Percentiles rank a stretch among this genome's conserved stretches.
These are phyloP conservation scores for Xestia xanthographa DNA, from an alignment of 2,888 invertebrate genomes.

Conservation along the genomic window DNA sequence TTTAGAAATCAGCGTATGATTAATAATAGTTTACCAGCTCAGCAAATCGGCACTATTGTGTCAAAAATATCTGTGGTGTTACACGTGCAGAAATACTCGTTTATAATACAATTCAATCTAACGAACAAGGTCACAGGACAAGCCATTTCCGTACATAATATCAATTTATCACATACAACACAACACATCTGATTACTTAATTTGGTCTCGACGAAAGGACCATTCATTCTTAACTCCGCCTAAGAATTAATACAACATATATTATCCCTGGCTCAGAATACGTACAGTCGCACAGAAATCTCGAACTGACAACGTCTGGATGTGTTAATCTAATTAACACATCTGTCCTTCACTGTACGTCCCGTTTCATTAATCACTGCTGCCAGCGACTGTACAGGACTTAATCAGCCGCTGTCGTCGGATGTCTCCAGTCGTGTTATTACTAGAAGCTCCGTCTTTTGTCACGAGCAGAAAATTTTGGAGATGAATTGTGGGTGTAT, in stretches of 20 bases:
- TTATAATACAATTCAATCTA: slow-evolving; percentile 11
- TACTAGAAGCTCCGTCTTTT: slow-evolving; percentile 63
- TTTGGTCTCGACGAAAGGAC: slow-evolving; percentile 47
- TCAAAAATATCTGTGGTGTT: not conserved
- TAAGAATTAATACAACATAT: slow-evolving; percentile 69
- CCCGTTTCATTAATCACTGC: slow-evolving; percentile 82
- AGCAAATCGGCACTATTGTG: not conserved
- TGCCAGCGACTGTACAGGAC: slow-evolving; percentile 67
- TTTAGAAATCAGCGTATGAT: not conserved
- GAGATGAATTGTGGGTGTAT: slow-evolving; percentile 46
- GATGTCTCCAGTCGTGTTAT: slow-evolving; percentile 66
- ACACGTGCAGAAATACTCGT: slow-evolving; percentile 8
- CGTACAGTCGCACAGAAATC: slow-evolving; percentile 65
- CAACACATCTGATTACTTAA: slow-evolving; percentile 58
- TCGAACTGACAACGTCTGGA: slow-evolving; percentile 69
- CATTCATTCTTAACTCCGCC: slow-evolving; percentile 62
- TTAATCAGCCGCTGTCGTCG: slow-evolving; percentile 70
- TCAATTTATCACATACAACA: slow-evolving; percentile 46
- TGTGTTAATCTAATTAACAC: slow-evolving; percentile 83
- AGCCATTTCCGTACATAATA: slow-evolving; percentile 7
- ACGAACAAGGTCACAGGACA: not conserved
- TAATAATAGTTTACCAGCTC: not conserved
- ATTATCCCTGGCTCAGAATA: slow-evolving; percentile 58
- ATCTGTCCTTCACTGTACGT: slow-evolving; percentile 76
- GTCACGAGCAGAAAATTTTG: slow-evolving; percentile 52